Base-by-base conservation (phyloP, 2,797 vertebrate genomes). In the Podarcis lilfordi region DNA sequence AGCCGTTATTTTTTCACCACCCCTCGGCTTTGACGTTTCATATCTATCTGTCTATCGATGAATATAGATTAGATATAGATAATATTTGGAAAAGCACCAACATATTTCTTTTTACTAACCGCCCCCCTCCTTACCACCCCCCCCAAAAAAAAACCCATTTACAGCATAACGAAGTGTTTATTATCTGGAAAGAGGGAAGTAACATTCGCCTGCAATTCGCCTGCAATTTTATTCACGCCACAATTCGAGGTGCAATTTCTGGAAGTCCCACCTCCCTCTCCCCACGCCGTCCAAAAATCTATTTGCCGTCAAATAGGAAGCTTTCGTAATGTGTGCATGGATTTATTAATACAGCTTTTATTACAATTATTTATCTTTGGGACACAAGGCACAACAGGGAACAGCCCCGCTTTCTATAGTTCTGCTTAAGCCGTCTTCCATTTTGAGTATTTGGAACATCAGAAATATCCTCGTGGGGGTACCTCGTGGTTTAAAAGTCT, bases 361-460 rank as follows among this genome's bases (percentile, higher is more conserved):
- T 8, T 81, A 19, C 3, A 8, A 40, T 50, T 55, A 13, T 84
- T 86, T 86, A 91, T 71, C 43, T 88, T 78, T 15, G 21, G 9
- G 17, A 23, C 35, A 40, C 0, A 7, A 8, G 32, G 37, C 66
- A 32, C 25, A 15, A 25, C 27, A 3, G 37, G 4, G 27, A 40
- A 59, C 7, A 32, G 82, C 69, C 85, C 89, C 86, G 37, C 90
- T 75, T 40, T 76, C 59, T 61, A 89, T 91, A 55, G 17, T 80
- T 87, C 6, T 0, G 79, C 69, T 17, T 40, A 81, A 87, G 91
- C 80, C 32, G 1, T 81, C 80, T 87, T 88, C 27, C 32, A 69
- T 77, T 92, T 91, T n/a, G 45, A 92, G 92, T 86, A 80, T 93
- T 88, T 35, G 74, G 7, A 82, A 17, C 75, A 1, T 0, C 45